These are phyloP conservation scores for Globicephala melas DNA, from an alignment of 2,113 vertebrate genomes.

Conservation along the genomic window DNA sequence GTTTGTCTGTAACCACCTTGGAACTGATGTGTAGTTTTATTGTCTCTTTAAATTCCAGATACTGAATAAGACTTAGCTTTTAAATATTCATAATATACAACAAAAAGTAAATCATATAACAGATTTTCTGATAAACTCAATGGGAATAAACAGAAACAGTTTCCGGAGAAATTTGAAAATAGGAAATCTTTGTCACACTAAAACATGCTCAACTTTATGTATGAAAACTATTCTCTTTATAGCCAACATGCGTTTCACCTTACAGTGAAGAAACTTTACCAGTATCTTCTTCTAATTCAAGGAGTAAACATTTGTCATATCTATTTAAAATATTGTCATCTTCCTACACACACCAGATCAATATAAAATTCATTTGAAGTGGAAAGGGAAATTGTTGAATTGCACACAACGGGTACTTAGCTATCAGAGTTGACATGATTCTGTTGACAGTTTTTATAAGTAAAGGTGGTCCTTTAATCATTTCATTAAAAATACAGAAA, in stretches of 20 bases:
- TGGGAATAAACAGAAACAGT: neutral
- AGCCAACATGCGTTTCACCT: neutral
- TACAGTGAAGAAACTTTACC: neutral
- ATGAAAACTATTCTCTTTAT: neutral
- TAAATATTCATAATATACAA: neutral
- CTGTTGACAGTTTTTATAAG: neutral
- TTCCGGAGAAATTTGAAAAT: neutral
- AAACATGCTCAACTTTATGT: neutral
- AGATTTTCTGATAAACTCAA: neutral
- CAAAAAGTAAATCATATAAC: neutral
- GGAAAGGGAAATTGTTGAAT: neutral
- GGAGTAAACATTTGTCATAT: neutral
- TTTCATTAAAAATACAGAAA: neutral
- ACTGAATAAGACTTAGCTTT: neutral
- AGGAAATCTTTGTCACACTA: neutral
- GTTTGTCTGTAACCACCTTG: neutral
- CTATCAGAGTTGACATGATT: neutral
- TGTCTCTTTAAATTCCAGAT: neutral
- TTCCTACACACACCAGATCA: neutral
- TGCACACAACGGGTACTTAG: neutral
- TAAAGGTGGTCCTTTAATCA: neutral
- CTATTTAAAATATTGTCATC: neutral
- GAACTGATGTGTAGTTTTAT: neutral
- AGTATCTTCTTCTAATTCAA: neutral
- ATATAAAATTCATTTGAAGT: neutral